phyloP scores from a whole-genome alignment of 2,113 vertebrate genomes.

The Phrynosoma blainvillii region DNA sequence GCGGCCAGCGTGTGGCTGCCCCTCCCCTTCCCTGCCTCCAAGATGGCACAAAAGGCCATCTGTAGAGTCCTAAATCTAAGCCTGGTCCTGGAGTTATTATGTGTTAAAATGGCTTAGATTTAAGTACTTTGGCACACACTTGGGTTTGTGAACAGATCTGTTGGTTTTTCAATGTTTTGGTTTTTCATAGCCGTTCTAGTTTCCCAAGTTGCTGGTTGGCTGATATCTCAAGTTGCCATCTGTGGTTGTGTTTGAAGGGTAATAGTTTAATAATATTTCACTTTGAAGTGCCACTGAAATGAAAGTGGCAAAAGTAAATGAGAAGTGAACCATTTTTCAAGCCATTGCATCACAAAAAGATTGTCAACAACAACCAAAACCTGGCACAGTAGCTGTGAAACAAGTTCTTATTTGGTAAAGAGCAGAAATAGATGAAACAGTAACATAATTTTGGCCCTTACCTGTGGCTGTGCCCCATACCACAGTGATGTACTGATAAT shows the following conservation, averaged over 20 bases:
- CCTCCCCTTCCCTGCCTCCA: too few relatives aligned
- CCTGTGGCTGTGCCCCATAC: background rate
- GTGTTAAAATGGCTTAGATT: background rate
- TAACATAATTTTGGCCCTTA: background rate
- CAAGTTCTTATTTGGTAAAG: background rate
- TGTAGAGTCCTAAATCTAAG: background rate
- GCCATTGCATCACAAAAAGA: background rate
- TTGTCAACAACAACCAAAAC: background rate
- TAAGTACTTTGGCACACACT: background rate
- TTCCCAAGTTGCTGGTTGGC: background rate
- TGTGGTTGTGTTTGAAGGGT: background rate
- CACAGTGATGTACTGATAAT: background rate
- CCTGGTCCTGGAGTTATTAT: background rate
- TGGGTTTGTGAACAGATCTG: background rate
- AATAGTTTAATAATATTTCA: background rate
- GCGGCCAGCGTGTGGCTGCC: too few relatives aligned
- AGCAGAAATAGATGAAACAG: background rate
- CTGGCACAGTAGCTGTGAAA: background rate
- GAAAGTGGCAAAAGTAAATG: background rate
- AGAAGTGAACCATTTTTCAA: background rate
- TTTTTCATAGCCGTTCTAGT: background rate
- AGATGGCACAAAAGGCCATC: too few relatives aligned
- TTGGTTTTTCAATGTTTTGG: background rate
- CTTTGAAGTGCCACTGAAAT: background rate
- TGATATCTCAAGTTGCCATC: background rate